phyloP scores from a whole-genome alignment of 2,888 invertebrate genomes.

The Andrena trimmerana region DNA sequence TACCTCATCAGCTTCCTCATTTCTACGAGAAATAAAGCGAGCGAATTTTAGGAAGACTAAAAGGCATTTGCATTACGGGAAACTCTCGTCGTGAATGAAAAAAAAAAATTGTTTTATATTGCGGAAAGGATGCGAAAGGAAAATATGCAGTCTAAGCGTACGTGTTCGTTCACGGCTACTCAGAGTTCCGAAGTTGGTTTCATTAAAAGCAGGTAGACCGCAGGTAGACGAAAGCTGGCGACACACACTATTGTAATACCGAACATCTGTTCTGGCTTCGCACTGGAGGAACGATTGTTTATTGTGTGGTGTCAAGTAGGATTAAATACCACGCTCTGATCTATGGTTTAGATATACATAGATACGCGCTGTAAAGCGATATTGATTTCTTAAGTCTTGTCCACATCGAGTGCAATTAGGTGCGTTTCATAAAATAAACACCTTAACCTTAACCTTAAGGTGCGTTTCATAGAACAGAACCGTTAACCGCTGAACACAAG shows the following conservation, averaged over 20 bases:
- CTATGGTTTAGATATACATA: conserved; percentile 63
- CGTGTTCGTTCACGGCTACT: neutral
- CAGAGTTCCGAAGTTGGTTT: neutral
- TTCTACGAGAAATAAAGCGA: conserved; percentile 23
- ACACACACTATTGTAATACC: conserved; percentile 3
- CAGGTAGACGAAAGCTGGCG: conserved; percentile 13
- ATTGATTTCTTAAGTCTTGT: conserved; percentile 66
- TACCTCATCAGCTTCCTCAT: conserved; percentile 45
- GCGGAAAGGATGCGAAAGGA: conserved; percentile 8
- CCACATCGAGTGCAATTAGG: conserved; percentile 35
- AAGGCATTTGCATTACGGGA: neutral
- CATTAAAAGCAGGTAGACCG: neutral
- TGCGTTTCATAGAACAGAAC: conserved; percentile 7
- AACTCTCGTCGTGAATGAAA: conserved; percentile 2
- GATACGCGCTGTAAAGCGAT: conserved; percentile 59
- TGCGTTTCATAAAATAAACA: conserved; percentile 9
- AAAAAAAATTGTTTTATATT: conserved; percentile 27
- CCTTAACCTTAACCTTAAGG: neutral
- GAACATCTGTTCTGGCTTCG: conserved; percentile 32
- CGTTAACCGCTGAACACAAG: too few relatives aligned
- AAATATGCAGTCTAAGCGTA: conserved; percentile 14
- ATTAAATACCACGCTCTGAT: conserved; percentile 70
- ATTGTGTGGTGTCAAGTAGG: conserved; percentile 58
- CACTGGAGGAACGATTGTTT: conserved; percentile 61
- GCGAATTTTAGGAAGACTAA: conserved; percentile 7